phyloP scores from a whole-genome alignment of 2,888 invertebrate genomes.

The Pelosia muscerda region DNA sequence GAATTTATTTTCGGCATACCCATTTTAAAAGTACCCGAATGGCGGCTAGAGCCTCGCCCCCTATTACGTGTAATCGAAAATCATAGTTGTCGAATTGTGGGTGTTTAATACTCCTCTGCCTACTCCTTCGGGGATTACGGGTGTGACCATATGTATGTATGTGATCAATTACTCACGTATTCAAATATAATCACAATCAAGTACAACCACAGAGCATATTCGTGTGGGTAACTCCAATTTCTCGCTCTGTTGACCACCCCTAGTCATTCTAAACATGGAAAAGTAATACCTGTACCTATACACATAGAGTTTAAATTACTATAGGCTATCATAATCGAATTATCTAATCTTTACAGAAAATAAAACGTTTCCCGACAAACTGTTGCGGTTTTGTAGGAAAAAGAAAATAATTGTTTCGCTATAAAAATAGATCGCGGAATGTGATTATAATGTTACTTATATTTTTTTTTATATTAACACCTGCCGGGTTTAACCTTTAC shows the following conservation, averaged over 20 bases:
- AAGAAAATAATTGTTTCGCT: constrained; percentile 24
- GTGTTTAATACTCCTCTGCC: no score
- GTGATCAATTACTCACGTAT: not conserved
- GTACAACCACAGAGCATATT: constrained; percentile 42
- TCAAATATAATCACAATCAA: constrained; percentile 21
- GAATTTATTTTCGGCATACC: no score
- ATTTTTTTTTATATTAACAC: not conserved
- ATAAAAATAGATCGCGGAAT: constrained; percentile 12
- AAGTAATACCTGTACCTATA: constrained; percentile 20
- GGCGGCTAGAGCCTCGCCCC: no score
- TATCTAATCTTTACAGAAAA: constrained; percentile 53
- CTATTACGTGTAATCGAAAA: no score
- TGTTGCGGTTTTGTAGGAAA: constrained; percentile 33
- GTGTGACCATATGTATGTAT: no score
- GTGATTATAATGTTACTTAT: not conserved
- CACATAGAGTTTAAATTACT: constrained; percentile 18
- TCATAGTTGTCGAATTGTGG: no score
- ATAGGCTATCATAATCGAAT: constrained; percentile 34
- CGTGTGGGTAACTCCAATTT: constrained; percentile 59
- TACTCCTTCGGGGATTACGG: no score
- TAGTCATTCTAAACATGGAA: constrained; percentile 21
- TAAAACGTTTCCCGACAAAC: constrained; percentile 46
- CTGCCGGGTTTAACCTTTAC: no score
- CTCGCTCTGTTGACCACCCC: constrained; percentile 60
- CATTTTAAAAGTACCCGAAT: no score